Percentiles rank a stretch among this genome's conserved stretches.
phyloP scores from a whole-genome alignment of 2,113 vertebrate genomes.

The Calypte anna region DNA sequence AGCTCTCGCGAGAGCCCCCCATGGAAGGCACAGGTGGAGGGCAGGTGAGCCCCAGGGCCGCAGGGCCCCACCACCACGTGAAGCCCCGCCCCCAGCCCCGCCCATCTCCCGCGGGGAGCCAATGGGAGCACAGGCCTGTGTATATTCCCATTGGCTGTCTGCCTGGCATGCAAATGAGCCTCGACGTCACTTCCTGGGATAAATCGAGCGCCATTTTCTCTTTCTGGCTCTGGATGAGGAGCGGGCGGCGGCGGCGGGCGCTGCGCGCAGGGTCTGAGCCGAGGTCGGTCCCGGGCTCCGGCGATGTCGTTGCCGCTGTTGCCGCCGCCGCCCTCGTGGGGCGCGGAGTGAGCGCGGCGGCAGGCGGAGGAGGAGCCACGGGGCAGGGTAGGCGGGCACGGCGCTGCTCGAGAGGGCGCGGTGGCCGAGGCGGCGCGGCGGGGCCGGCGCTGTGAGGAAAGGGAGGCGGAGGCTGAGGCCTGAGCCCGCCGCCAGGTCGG shows the following conservation, averaged over 20 bases:
- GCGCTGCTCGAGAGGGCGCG: not conserved
- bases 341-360: not conserved
- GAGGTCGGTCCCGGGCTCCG: not conserved
- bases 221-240: slow-evolving; percentile 75
- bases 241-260: not conserved
- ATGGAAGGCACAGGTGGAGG: not conserved
- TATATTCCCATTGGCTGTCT: slow-evolving; percentile 71
- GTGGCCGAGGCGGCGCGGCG: not conserved
- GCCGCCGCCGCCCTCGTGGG: not conserved
- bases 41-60: not conserved
- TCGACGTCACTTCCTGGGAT: slow-evolving; percentile 77
- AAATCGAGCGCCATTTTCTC: slow-evolving; percentile 84
- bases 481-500: not conserved
- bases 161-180: slow-evolving; percentile 76
- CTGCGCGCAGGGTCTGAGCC: not conserved
- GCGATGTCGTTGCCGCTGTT: not conserved
- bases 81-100: not conserved
- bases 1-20: slow-evolving; percentile 52
- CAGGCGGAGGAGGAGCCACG: slow-evolving; percentile 60
- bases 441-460: not conserved
- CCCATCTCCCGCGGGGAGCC: not conserved
- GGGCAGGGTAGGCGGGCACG: not conserved
- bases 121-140: not conserved
- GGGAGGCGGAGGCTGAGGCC: not conserved
- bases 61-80: not conserved